A percentile compares a stretch with the other conserved stretches of the same genome.
Conservation (phyloP, 2,113 vertebrate species). For the Philantomba maxwellii region DNA sequence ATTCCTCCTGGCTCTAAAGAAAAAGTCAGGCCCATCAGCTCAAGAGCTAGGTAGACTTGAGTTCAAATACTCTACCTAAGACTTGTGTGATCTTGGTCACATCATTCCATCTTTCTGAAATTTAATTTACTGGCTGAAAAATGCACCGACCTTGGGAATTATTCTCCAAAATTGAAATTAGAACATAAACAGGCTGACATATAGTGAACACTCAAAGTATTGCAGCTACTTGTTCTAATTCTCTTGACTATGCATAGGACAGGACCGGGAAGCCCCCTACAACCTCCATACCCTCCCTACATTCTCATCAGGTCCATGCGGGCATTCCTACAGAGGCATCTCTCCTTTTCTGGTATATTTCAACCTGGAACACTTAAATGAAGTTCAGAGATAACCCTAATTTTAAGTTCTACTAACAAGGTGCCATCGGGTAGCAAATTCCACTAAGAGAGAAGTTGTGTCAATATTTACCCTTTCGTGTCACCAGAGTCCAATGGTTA, state of each 20-base stretch:
- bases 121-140: not conserved
- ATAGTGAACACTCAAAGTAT: not conserved
- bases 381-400: too few relatives aligned
- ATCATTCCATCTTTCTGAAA: not conserved
- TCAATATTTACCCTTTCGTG: not conserved
- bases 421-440: not conserved
- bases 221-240: accelerated
- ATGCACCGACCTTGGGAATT: not conserved
- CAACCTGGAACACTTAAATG: not conserved
- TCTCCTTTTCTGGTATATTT: not conserved
- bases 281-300: not conserved
- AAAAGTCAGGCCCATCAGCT: not conserved
- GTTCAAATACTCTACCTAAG: not conserved
- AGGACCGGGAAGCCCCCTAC: accelerated
- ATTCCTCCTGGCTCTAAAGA: not conserved
- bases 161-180: not conserved
- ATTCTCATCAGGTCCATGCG: not conserved
- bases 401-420: not conserved
- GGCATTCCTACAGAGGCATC: not conserved
- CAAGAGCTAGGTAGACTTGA: not conserved
- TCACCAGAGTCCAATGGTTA: not conserved
- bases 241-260: not conserved
- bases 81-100: not conserved
- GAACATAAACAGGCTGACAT: not conserved
- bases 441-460: not conserved